Evolutionary conservation across 2,113 vertebrate species (phyloP).

Genomic region (Galemys pyrenaicus): DNA sequence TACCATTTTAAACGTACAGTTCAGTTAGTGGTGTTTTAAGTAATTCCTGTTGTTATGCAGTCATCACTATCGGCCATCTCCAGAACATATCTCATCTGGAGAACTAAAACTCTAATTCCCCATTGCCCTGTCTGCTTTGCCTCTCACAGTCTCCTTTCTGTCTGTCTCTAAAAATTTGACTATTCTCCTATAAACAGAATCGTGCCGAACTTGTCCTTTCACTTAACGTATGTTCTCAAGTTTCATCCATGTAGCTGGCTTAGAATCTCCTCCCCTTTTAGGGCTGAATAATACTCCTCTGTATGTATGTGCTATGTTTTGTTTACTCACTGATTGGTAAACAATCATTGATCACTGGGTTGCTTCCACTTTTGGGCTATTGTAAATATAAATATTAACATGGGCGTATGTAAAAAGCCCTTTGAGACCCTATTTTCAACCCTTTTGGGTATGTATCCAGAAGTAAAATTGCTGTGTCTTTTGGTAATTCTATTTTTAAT

Average conservation of each 20-base stretch:
- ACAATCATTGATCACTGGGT: neutral
- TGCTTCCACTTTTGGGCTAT: neutral
- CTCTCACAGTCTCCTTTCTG: neutral
- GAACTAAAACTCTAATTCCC: neutral
- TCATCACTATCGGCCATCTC: neutral
- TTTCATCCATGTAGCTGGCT: neutral
- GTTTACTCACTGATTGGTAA: neutral
- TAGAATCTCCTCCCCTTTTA: neutral
- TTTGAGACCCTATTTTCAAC: neutral
- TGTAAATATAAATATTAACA: neutral
- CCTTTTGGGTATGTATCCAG: neutral
- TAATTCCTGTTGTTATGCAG: neutral
- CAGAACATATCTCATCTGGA: neutral
- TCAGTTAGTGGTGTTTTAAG: neutral
- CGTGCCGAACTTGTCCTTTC: neutral
- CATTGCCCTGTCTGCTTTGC: neutral
- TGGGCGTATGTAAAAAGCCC: neutral
- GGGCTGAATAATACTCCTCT: neutral
- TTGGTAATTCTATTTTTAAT: neutral
- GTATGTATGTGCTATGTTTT: neutral
- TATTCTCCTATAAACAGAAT: neutral
- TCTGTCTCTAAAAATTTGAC: neutral
- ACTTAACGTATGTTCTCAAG: neutral
- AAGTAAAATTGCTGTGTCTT: neutral
- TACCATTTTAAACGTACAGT: neutral